Evolutionary conservation across 2,888 invertebrate species (phyloP), one percentile per base, ranked within the genome.

Genomic region (Hypomecis punctinalis): DNA sequence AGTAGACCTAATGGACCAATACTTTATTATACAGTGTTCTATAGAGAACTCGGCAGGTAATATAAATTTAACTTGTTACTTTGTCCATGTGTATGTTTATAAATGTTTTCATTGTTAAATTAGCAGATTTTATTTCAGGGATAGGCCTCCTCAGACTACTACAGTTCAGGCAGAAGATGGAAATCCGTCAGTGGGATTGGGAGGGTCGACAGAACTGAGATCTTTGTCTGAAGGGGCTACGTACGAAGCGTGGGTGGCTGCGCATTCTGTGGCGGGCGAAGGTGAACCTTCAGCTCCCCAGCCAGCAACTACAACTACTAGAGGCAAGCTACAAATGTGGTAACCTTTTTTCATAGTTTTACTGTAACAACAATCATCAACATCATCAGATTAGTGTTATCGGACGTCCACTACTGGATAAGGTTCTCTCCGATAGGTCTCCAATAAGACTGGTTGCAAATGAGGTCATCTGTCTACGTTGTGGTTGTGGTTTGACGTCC

Each of bases 231-330:
- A 96, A 83, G 95, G 95, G 74, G 95, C 96, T 74, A 94, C 96
- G 47, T 98, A 98, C 81, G 96, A 97, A 82, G 97, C 98, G 79
- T 97, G 97, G 96, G 96, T 97, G 3, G 95, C 97, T 0, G 97
- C 97, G 0, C 96, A 96, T 69, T 97, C 97, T 0, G 94, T 94
- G 0, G 95, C 96, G 4, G 98, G 97, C 0, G 97, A 97, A 86
- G 96, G 97, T 0, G 96, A 96, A 82, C 94, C 96, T 13, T 96
- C 96, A 2, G 94, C 95, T 1, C 95, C 96, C 57, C 95, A 96
- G 60, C 95, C 96, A 9, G 96, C 97, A 77, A 94, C 95, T 10
- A 96, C 97, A 23, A 95, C 95, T 62, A 95, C 96, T 11, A 94
- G 96, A 94, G 96, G 96, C 96, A 72, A 52, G 11, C 5, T 13